Evolutionary conservation across 2,888 invertebrate species (phyloP), one percentile per base, ranked within the genome.

Genomic region (Agonopterix arenella): DNA sequence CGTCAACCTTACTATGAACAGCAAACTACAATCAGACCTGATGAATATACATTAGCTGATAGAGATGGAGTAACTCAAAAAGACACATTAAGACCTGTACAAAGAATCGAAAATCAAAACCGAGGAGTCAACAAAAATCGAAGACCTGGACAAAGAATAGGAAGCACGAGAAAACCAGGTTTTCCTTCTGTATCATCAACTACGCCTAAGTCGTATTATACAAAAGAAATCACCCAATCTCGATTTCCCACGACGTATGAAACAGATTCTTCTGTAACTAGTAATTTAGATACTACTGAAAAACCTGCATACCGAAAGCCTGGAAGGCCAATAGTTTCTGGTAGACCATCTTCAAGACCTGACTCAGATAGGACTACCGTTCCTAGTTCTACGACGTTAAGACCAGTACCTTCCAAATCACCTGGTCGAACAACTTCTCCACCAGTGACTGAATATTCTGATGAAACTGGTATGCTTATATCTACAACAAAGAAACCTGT

Each of bases 161-260:
- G 45, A 36, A 47, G 8, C 10, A 47, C n/a, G 8, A 50, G 44
- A 7, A 46, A 2, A 16, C 52, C 57, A 9, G 47, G 28, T 1
- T 44, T 52, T 48, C 8, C 48, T 51, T 44, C 51, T 36, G n/a
- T 48, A 13, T 46, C 45, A 1, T 53, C 61, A 9, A 65, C 66
- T 11, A 68, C 68, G 36, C 59, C 61, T 5, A 53, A 59, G 44
- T 56, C 66, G 8, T 42, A 16, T n/a, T 45, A 45, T 11, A 7
- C 28, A 28, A 7, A 11, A 28, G 8, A 46, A 11, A 37, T 9
- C 4, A 38, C 38, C 10, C 36, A 45, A 44, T 7, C 18, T 9
- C 44, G 38, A 18, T 45, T 37, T 36, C 10, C 51, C 11, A 45
- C 47, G 7, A 45, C 37, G 3, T 45, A 48, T 18, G 46, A 44